phyloP scores from a whole-genome alignment of 2,113 vertebrate species.

The Chionis minor region DNA sequence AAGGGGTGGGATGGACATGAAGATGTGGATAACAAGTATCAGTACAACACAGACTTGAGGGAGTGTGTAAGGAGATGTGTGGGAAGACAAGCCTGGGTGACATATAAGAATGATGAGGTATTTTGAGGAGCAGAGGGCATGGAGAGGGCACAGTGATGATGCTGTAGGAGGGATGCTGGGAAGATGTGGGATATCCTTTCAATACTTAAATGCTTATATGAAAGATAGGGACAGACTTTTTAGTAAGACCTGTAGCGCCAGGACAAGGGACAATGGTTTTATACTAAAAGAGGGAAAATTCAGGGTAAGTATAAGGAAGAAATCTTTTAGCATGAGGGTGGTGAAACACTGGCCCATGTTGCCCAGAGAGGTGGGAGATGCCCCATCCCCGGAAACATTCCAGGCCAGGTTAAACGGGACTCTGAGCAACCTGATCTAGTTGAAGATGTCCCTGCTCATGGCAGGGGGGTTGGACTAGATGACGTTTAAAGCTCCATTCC shows the following conservation, averaged over 20 bases:
- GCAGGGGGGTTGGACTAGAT: neutral
- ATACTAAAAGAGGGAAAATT: neutral
- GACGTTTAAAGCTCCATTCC: neutral
- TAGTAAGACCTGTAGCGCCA: neutral
- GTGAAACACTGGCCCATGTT: neutral
- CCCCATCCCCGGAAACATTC: neutral
- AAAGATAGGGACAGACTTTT: neutral
- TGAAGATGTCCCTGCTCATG: neutral
- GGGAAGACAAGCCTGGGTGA: neutral
- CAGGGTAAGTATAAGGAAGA: neutral
- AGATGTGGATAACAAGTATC: neutral
- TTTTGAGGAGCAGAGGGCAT: neutral
- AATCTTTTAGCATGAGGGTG: neutral
- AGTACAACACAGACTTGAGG: fast-evolving
- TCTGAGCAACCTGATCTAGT: neutral
- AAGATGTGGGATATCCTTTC: neutral
- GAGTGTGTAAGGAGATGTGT: neutral
- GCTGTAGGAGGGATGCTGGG: neutral
- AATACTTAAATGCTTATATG: neutral
- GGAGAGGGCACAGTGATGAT: neutral
- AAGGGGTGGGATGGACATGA: neutral
- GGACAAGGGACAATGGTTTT: neutral
- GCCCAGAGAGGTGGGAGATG: neutral
- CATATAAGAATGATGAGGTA: neutral
- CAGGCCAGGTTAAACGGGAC: neutral